A percentile compares a stretch with the other conserved stretches of the same genome.
Evolutionary conservation across 1,140 invertebrate genomes (phyloP).

Genomic region (Sitodiplosis mosellana): DNA sequence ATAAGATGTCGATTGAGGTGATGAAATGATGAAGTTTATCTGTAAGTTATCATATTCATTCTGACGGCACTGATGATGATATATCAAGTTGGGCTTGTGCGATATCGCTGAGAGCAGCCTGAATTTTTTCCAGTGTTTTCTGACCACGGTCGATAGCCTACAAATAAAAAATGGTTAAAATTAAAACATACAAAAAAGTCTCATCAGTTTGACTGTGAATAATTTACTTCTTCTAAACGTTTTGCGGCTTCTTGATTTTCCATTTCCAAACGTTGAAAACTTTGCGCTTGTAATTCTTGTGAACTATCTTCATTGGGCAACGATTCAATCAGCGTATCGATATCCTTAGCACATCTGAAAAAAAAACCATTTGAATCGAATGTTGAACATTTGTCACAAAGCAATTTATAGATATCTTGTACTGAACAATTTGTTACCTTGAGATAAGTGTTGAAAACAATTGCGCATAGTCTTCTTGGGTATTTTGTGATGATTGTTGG

Average conservation of each 20-base stretch:
- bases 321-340: conserved; percentile 92
- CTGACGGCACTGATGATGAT: too few species aligned
- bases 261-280: conserved; percentile 63
- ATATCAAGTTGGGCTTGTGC: conserved; percentile 45
- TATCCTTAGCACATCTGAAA: conserved; percentile 78
- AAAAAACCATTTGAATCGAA: too few species aligned
- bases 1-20: too few species aligned
- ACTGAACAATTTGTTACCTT: too few species aligned
- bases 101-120: conserved; percentile 80
- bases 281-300: conserved; percentile 82
- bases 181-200: too few species aligned
- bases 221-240: conserved; percentile 51
- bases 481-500: conserved; percentile 59
- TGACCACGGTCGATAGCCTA: conserved; percentile 73
- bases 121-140: conserved; percentile 72
- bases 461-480: conserved; percentile 52
- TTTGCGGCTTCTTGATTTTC: conserved; percentile 89
- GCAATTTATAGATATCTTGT: too few species aligned
- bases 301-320: conserved; percentile 91
- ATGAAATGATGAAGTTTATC: too few species aligned
- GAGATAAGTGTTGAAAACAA: conserved; percentile 45
- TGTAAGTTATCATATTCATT: too few species aligned
- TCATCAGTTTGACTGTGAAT: too few species aligned
- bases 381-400: too few species aligned
- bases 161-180: conserved; percentile 6